Evolutionary conservation across 2,113 vertebrate species (phyloP).

Genomic region (Eubucco bourcierii): DNA sequence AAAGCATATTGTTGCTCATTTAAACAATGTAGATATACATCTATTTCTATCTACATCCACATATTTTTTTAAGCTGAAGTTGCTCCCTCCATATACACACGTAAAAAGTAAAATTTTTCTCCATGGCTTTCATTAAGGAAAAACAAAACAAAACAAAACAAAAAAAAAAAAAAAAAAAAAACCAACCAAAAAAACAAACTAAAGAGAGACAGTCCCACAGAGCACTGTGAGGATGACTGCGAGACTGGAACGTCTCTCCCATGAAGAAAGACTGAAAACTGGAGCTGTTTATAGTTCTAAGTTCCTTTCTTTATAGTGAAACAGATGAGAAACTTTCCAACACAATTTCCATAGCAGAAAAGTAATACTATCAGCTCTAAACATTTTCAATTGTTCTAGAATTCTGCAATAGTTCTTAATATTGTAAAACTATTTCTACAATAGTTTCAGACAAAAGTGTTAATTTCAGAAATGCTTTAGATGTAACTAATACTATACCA

Average conservation of each 20-base stretch:
- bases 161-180: no score
- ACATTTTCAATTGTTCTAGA: not conserved
- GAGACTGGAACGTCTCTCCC: no score
- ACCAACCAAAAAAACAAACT: no score
- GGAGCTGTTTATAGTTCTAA: no score
- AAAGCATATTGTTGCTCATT: not conserved
- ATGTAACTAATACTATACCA: slow-evolving; percentile 75
- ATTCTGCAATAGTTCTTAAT: not conserved
- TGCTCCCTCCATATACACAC: not conserved
- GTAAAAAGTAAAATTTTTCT: not conserved
- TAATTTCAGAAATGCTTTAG: not conserved
- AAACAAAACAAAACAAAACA: not conserved
- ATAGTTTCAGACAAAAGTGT: not conserved
- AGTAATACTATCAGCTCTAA: not conserved
- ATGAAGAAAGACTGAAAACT: no score
- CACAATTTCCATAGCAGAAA: not conserved
- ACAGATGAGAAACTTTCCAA: not conserved
- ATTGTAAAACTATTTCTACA: not conserved
- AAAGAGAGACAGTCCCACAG: no score
- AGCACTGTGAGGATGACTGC: no score
- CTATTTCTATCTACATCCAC: not conserved
- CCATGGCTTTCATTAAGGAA: not conserved
- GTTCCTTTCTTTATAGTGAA: not conserved
- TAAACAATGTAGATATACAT: not conserved
- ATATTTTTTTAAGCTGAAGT: not conserved